Evolutionary conservation across 2,888 invertebrate species (phyloP), one percentile per base, ranked within the genome.

Genomic region (Saturnia japonica): DNA sequence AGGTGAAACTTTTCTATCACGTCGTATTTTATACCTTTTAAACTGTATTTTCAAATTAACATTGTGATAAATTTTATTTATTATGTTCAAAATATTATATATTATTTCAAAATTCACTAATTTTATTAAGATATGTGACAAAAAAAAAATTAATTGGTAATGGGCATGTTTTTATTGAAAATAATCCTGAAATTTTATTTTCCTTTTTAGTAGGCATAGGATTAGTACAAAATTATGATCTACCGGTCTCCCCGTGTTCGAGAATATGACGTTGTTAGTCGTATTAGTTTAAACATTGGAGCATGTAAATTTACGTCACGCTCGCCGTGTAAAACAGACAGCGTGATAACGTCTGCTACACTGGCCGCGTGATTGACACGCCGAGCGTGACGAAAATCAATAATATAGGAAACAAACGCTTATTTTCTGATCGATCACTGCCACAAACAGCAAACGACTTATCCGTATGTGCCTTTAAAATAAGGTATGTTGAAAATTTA

Each of bases 401-500:
- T 54, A 54, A 22, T n/a, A 51, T 12, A 12, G 14, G 28, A 34
- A 34, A 34, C 60, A 16, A 0, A 0, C 25, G 7, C 40, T 40
- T 40, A 64, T 64, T n/a, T 19, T 9, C 16, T 40, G 19, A 40
- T 9, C 34, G 9, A 40, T 64, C 64, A 64, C 64, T 64, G 64
- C 40, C 64, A 40, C 34, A 64, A n/a, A 34, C 64, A 40, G 22
- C 64, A 40, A 60, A 28, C 40, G 6, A 64, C 0, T 64, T 64
- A 40, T 40, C 64, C 40, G 40, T 19, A 64, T 16, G 64, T 64
- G 64, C 64, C 64, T 64, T n/a, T 64, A 64, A 9, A 40, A 40
- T 64, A n/a, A 64, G 64, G 40, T 64, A 64, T 64, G 9, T 40
- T 19, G 40, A 64, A 40, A 64, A 64, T 64, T 9, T 8, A n/a